phyloP scores from a whole-genome alignment of 2,113 vertebrate species.

The Poicephalus gulielmi region DNA sequence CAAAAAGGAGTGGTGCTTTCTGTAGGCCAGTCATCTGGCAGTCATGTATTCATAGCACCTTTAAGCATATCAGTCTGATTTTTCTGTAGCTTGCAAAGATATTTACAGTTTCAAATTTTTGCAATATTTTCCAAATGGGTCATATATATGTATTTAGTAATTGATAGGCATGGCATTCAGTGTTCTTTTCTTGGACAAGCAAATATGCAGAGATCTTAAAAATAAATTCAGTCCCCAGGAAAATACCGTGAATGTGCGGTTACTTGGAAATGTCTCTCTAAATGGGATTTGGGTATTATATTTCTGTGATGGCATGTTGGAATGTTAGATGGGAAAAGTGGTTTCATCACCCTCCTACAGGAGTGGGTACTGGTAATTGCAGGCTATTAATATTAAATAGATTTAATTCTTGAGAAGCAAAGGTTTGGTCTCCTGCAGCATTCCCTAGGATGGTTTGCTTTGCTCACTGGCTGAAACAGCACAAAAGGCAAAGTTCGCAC shows the following conservation, averaged over 20 bases:
- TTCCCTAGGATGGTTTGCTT: neutral
- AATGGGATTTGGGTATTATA: neutral
- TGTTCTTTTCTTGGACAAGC: slow-evolving; percentile 9
- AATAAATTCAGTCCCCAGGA: slow-evolving; percentile 8
- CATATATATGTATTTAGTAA: neutral
- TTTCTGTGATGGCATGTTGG: slow-evolving; percentile 10
- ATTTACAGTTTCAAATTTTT: slow-evolving; percentile 47
- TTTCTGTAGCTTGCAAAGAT: slow-evolving; percentile 27
- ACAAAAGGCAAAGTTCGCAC: slow-evolving; percentile 27
- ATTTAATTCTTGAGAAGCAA: neutral
- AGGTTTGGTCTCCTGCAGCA: neutral
- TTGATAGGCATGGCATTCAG: slow-evolving; percentile 23
- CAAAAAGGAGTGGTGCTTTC: neutral
- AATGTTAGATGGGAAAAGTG: neutral
- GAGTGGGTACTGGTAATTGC: neutral
- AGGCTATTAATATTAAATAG: neutral
- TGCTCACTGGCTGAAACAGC: neutral
- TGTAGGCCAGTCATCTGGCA: neutral
- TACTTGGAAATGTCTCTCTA: slow-evolving; percentile 5
- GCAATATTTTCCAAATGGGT: slow-evolving; percentile 43
- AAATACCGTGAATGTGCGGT: neutral
- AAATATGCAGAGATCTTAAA: slow-evolving; percentile 19
- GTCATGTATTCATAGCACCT: slow-evolving; percentile 16
- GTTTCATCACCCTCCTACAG: neutral
- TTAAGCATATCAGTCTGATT: neutral